Base-by-base conservation (phyloP, 1,140 invertebrate genomes). In the Anastrepha obliqua region DNA sequence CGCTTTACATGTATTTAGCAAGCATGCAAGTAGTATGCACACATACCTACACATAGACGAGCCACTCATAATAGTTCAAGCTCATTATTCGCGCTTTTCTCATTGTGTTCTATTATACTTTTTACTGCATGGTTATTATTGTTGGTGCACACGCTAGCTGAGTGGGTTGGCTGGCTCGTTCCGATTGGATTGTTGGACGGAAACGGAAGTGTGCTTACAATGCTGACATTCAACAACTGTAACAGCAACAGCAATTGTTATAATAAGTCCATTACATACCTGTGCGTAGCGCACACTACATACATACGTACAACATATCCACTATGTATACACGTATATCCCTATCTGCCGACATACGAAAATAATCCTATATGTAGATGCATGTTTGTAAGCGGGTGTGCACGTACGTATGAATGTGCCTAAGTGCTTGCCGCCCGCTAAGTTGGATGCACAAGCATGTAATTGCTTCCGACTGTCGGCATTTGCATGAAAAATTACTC, bases 371-470 rank as follows among this genome's bases (percentile, higher is more conserved):
- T 67, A 67, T 67, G 15, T 67, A 29, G 4, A 64, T 64, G 17
- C 17, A 64, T 17, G 11, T n/a, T 17, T 13, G n/a, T 74, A 29
- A 47, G 29, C 44, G 2, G 29, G 44, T 74, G 70, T 51, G 9
- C 20, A 20, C 55, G 74, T 81, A 5, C 29, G 67, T 74, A 7
- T 51, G 3, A 51, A 1, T 55, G 70, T 74, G 44, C n/a, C 42
- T 74, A 15, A 17, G n/a, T 55, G 67, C 42, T 42, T 51, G 51
- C 47, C 74, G 17, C 74, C 74, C 74, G 74, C 74, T 81, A 81
- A 81, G 74, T 81, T 81, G 47, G 74, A 81, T 81, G 74, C 74
- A 81, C 44, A 81, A 81, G 74, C 74, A 81, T 81, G 74, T 81
- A 81, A 81, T 81, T 81, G 47, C 74, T 81, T 81, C 74, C 74